Base-by-base conservation (phyloP, 2,888 invertebrate genomes). In the Fabriciana adippe region DNA sequence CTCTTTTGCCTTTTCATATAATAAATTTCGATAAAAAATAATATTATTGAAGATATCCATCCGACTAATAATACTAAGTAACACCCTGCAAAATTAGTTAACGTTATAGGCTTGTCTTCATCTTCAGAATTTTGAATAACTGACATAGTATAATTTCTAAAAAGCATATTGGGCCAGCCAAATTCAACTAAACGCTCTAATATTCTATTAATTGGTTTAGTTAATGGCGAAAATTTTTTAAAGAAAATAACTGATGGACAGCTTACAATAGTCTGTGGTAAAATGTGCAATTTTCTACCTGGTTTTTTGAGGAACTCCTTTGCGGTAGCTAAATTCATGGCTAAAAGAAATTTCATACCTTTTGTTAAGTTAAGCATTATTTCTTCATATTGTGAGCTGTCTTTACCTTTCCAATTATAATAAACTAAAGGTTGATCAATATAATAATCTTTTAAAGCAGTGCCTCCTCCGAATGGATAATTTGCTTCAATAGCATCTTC, bases 221-320 rank as follows among this genome's bases (percentile, higher is more conserved):
- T 75, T 5, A 91, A 75, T 3, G 88, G 86, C 6, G 89, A 90
- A 72, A 79, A 86, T 68, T 87, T 90, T 72, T 90, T 90, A 47
- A 86, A 88, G 76, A 84, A 90, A 74, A 90, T 69, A 2, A 83
- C 86, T 0, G 81, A 76, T 0, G 89, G 90, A 65, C 79, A 81
- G 16, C 69, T 75, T 0, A 83, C 66, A n/a, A 91, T 71, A 66
- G 68, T 79, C 64, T 85, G 77, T 0, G 81, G 76, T 57, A 90
- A 68, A 50, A 88, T 79, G 65, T 87, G 82, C 53, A 88, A 73
- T 0, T 73, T 70, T 14, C 80, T 67, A 48, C 55, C 67, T 11
- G 78, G 76, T 15, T 76, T 73, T 55, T 75, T 77, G 6, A 83
- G 75, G 63, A 84, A 75, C 21, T 74, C 63, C 51, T 78, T 79